Evolutionary conservation across 2,113 vertebrate genomes (phyloP).

Genomic region (Empidonax alnorum): DNA sequence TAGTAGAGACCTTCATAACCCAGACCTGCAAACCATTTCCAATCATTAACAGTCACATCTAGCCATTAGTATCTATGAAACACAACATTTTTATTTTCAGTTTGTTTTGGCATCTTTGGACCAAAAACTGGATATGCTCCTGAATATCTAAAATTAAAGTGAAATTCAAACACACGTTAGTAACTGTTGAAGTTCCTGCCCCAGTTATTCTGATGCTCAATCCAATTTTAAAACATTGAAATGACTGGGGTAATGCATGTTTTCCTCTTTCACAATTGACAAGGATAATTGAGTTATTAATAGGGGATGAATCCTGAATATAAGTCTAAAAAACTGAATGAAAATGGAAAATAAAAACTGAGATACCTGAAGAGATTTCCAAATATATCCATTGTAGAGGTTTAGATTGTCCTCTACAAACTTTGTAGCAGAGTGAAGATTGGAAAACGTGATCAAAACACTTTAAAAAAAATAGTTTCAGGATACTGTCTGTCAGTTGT

Average conservation of each 20-base stretch:
- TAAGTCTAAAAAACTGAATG: not conserved
- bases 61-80: not conserved
- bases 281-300: not conserved
- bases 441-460: not conserved
- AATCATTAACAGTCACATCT: not conserved
- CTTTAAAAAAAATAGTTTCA: not conserved
- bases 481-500: not conserved
- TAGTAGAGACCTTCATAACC: not conserved
- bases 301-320: not conserved
- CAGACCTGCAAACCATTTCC: not conserved
- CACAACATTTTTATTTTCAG: not conserved
- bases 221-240: not conserved
- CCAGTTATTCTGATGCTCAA: not conserved
- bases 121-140: not conserved
- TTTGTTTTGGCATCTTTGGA: not conserved
- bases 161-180: not conserved
- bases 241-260: accelerated
- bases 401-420: not conserved
- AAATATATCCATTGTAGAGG: not conserved
- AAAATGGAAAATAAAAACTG: not conserved
- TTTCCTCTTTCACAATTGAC: not conserved
- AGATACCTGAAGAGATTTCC: not conserved
- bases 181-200: not conserved
- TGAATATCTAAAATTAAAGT: not conserved
- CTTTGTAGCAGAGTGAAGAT: not conserved